Evolutionary conservation across 2,888 invertebrate genomes (phyloP).

Genomic region (Leucania comma): DNA sequence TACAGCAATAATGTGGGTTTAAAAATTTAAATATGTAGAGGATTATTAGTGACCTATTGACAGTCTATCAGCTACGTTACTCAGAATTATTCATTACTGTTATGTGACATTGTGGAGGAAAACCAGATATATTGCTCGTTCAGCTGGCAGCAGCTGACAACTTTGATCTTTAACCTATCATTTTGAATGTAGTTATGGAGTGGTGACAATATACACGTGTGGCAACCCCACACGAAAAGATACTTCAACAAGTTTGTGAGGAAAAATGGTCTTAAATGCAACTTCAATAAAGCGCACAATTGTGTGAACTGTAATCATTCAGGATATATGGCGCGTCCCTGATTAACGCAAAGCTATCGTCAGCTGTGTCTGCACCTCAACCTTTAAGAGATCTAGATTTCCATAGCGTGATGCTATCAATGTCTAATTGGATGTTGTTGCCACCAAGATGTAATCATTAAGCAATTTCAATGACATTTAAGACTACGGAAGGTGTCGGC

Average conservation of each 20-base stretch:
- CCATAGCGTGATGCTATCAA: conserved; percentile 37
- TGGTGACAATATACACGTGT: conserved; percentile 5
- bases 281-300: conserved; percentile 19
- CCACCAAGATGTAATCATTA: conserved; percentile 32
- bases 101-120: conserved; percentile 19
- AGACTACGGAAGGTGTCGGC: not conserved
- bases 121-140: conserved; percentile 41
- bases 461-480: conserved; percentile 20
- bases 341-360: conserved; percentile 23
- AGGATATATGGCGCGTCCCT: conserved; percentile 9
- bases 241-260: not conserved
- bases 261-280: not conserved
- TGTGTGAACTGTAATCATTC: not conserved
- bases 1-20: conserved; percentile 50
- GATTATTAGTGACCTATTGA: conserved; percentile 57
- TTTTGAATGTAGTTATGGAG: conserved; percentile 19
- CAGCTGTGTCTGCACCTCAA: conserved; percentile 16
- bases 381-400: conserved; percentile 46
- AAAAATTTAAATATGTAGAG: conserved; percentile 48
- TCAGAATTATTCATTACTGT: conserved; percentile 44
- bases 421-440: conserved; percentile 45
- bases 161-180: conserved; percentile 32
- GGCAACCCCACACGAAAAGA: not conserved
- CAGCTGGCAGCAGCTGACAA: conserved; percentile 8
- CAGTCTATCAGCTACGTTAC: conserved; percentile 39